These are phyloP conservation scores for Andrena cerasifolii DNA, from an alignment of 1,140 invertebrate species.

Conservation along the genomic window DNA sequence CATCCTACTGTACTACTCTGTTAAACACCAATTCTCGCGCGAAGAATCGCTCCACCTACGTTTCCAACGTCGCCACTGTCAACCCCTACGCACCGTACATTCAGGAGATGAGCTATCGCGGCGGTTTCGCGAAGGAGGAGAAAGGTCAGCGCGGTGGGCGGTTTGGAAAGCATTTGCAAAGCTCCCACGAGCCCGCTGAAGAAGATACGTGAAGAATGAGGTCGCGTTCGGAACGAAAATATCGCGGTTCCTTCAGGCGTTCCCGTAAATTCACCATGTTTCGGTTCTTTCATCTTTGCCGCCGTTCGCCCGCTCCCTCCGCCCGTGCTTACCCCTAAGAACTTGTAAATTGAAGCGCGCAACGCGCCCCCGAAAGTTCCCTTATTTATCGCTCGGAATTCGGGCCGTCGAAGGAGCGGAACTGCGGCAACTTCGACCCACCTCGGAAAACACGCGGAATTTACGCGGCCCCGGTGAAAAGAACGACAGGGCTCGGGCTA, in stretches of 20 bases:
- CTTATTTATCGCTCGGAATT: conserved; percentile 23
- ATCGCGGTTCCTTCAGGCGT: conserved; percentile 32
- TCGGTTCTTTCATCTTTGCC: conserved; percentile 46
- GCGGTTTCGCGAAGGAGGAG: too few species aligned
- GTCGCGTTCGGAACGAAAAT: conserved; percentile 55
- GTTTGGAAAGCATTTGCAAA: not conserved
- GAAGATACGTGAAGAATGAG: conserved; percentile 47
- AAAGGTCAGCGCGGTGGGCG: too few species aligned
- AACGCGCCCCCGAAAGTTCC: not conserved
- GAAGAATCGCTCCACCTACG: not conserved
- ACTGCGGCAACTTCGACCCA: conserved; percentile 18
- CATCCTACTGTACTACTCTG: too few species aligned
- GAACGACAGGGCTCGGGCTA: conserved; percentile 6
- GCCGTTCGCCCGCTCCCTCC: not conserved
- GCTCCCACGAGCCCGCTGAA: not conserved
- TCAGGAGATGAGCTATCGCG: not conserved
- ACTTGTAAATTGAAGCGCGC: conserved; percentile 46
- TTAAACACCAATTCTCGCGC: too few species aligned
- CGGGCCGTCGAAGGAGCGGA: conserved; percentile 22
- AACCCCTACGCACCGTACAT: too few species aligned
- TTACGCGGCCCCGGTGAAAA: conserved; percentile 20
- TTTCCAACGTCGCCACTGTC: not conserved
- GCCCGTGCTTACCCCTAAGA: conserved; percentile 1
- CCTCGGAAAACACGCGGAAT: conserved; percentile 22
- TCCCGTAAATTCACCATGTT: conserved; percentile 38